Base-by-base conservation (phyloP, 2,888 invertebrate genomes). In the Drosophila kanekoi region DNA sequence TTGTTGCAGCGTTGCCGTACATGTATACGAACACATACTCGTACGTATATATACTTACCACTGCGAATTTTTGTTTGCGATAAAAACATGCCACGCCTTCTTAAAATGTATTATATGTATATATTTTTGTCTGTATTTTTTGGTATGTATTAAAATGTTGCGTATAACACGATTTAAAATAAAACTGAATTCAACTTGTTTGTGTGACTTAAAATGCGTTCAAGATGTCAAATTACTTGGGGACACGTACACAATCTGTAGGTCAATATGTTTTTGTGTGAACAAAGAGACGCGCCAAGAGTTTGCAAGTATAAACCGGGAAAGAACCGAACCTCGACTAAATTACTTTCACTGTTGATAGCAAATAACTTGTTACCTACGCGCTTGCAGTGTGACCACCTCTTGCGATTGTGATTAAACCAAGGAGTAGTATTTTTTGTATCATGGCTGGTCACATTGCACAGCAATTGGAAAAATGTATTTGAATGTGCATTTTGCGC, bases 41-140 rank as follows among this genome's bases (percentile, higher is more conserved):
- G 41, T 14, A 49, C 41, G 41, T 41, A 49, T 47, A 6, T 45
- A 10, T 13, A 72, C 77, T 76, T 76, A 76, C 68, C 59, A 86
- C 87, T 77, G 64, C 43, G 49, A 77, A 86, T 83, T 82, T 80
- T 71, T 57, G 64, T 52, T 64, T 68, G 57, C 62, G 67, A 49
- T 54, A 56, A 52, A 74, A 57, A 54, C 57, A 54, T 61, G 48
- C 52, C 65, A 77, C 51, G 67, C 58, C 64, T 73, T 76, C 58
- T 79, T 56, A 52, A 67, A 65, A 51, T 62, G 47, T 74, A 59
- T 62, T 70, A 38, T 65, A 45, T 72, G 45, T 70, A 47, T 70
- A 41, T 64, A 45, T 56, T 59, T 73, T 53, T 69, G 61, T 72
- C 23, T 70, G 43, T 75, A 58, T 58, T 63, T 68, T 58, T 75